phyloP scores from a whole-genome alignment of 2,888 invertebrate species.

The Pterostichus madidus region DNA sequence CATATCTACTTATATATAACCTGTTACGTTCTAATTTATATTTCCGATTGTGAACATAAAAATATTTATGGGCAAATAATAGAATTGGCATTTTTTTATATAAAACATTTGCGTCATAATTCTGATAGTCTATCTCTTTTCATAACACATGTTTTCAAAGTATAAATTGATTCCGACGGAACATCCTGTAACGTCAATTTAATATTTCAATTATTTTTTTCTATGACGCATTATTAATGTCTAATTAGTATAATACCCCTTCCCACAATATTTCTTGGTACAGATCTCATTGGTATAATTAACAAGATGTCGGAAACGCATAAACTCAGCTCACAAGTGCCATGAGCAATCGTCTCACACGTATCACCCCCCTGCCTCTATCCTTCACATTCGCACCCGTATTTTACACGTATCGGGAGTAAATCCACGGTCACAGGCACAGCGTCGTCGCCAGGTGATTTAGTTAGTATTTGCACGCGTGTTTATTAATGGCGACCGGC shows the following conservation, averaged over 20 bases:
- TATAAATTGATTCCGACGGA: too few species aligned
- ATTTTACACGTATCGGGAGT: slow-evolving; percentile 41
- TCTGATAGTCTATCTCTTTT: too few species aligned
- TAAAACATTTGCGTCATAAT: too few species aligned
- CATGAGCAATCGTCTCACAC: slow-evolving; percentile 4
- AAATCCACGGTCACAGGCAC: slow-evolving; percentile 15
- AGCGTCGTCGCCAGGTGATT: slow-evolving; percentile 43
- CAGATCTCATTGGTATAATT: slow-evolving; percentile 45
- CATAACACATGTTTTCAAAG: too few species aligned
- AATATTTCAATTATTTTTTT: slow-evolving; percentile 14
- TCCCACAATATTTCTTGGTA: slow-evolving; percentile 29
- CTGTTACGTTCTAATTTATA: too few species aligned
- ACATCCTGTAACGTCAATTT: too few species aligned
- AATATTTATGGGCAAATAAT: too few species aligned
- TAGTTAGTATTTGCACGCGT: slow-evolving; percentile 60
- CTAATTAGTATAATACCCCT: slow-evolving; percentile 9
- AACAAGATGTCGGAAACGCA: slow-evolving; percentile 41
- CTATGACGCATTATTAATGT: slow-evolving; percentile 12
- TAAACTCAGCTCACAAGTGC: slow-evolving; percentile 1
- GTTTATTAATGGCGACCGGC: slow-evolving; percentile 52
- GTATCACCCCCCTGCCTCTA: background rate
- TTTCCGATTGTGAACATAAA: too few species aligned
- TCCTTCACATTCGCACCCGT: slow-evolving; percentile 1
- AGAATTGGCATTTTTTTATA: too few species aligned
- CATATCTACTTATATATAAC: too few species aligned